Base-by-base conservation (phyloP, 2,113 vertebrate genomes). In the Rhombomys opimus region DNA sequence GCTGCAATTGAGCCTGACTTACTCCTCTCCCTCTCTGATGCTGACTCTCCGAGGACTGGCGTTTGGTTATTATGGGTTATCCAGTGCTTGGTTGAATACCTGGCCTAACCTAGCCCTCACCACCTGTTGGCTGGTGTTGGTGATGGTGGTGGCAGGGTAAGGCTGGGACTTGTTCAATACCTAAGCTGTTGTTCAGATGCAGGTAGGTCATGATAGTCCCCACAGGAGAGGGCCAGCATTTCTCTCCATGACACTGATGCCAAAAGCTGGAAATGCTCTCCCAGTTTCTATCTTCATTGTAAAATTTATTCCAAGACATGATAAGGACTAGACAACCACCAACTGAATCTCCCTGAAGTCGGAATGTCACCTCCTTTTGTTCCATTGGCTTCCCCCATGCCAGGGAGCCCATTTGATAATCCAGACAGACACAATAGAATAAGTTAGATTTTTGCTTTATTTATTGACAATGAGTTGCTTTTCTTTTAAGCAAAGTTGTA, bases 391-490 rank as follows among this genome's bases (percentile, higher is more conserved):
- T 65, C 52, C 15, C 57, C 18, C 61, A 8, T 72, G 20, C 38
- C 38, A 52, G 13, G 8, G 4, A n/a, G 20, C 2, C 10, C 72
- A 27, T 52, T 61, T 65, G 73, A 70, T 3, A 85, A 87, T 54
- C 67, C 23, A 92, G 68, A n/a, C 38, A 90, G 46, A 95, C n/a
- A 87, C 25, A 54, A 50, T 59, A 30, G 63, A 90, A 41, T 89
- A 54, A 30, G 7, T 27, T 38, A 35, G 13, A 41, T 18, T 67
- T 90, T 85, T 13, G 18, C n/a, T 87, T 87, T 88, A 32, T 89
- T 94, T 90, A 94, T 89, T 95, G 27, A 73, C 32, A 27, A 81
- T 57, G 10, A n/a, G 67, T 65, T 41, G 9, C 18, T 76, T 78
- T 59, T 78, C 23, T 81, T 78, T 52, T 87, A 35, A n/a, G 87